Evolutionary conservation across 2,113 vertebrate genomes (phyloP).

Genomic region (Ameiurus melas): DNA sequence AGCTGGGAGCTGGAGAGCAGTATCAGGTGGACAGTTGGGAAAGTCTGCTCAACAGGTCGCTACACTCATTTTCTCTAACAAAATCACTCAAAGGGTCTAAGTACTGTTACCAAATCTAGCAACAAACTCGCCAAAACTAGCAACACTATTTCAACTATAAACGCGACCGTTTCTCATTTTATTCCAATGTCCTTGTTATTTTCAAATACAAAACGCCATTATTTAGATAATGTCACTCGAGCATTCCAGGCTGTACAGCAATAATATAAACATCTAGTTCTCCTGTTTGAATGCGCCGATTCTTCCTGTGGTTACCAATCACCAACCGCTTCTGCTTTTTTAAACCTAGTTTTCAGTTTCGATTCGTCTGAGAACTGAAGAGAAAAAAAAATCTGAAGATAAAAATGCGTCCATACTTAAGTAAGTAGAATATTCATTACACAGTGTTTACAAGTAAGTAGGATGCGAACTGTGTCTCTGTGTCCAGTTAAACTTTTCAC

Average conservation of each 20-base stretch:
- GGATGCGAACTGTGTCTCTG: neutral
- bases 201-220: neutral
- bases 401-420: conserved; percentile 11
- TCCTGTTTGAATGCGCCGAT: no score
- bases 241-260: neutral
- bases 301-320: neutral
- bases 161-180: neutral
- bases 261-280: no score
- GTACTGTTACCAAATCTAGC: neutral
- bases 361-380: neutral
- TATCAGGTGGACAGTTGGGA: neutral
- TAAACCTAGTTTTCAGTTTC: neutral
- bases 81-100: neutral
- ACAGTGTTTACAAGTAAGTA: neutral
- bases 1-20: neutral
- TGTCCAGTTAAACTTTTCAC: neutral
- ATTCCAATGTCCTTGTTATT: neutral
- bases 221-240: neutral
- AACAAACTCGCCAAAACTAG: neutral
- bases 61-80: neutral
- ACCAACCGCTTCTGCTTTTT: neutral
- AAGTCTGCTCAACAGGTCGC: neutral
- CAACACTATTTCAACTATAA: neutral
- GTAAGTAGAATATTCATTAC: neutral
- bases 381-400: no score